Evolutionary conservation across 2,113 vertebrate genomes (phyloP).

Genomic region (Todiramphus saurophagus): DNA sequence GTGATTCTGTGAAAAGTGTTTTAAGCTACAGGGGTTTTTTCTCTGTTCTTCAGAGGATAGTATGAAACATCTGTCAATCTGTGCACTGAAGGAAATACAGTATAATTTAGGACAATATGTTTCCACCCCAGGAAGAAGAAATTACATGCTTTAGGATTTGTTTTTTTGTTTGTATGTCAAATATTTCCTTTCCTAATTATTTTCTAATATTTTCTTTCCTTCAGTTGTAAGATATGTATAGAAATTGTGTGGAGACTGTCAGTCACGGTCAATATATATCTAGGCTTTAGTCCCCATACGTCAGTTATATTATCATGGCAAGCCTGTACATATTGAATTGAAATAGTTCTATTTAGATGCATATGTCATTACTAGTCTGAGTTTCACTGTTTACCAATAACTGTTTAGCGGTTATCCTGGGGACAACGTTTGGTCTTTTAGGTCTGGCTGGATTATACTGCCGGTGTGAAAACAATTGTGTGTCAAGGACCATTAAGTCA

Average conservation of each 20-base stretch:
- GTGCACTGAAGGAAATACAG: neutral
- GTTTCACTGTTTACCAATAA: too few relatives aligned
- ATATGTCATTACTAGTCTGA: neutral
- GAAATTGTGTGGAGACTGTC: neutral
- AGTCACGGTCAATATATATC: neutral
- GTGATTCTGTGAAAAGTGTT: neutral
- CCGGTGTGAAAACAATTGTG: neutral
- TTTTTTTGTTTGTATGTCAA: neutral
- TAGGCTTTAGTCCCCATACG: neutral
- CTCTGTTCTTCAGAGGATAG: neutral
- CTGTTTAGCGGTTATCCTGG: neutral
- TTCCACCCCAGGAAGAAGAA: neutral
- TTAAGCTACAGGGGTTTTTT: neutral
- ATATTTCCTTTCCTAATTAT: neutral
- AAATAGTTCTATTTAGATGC: neutral
- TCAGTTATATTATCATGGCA: neutral
- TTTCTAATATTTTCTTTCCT: neutral
- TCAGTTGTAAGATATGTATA: neutral
- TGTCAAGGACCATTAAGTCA: neutral
- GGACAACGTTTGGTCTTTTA: neutral
- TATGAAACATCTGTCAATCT: neutral
- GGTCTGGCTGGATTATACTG: neutral
- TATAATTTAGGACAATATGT: neutral
- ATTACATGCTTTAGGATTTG: neutral
- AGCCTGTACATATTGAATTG: neutral